Evolutionary conservation across 2,797 vertebrate genomes (phyloP).

Genomic region (Manis pentadactyla): DNA sequence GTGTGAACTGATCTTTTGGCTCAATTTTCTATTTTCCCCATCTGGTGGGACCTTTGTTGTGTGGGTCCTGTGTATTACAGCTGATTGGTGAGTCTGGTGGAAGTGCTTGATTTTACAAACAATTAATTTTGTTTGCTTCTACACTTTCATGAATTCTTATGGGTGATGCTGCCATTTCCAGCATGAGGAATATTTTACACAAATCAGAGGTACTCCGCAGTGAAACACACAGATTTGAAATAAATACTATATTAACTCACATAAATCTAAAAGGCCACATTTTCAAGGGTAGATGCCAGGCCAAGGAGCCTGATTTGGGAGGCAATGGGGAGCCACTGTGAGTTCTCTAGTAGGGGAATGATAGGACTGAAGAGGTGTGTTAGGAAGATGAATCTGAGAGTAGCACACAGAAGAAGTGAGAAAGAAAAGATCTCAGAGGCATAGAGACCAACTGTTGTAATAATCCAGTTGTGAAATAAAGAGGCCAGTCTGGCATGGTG

Average conservation of each 20-base stretch:
- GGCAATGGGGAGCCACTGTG: not conserved
- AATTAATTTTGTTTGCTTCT: slow-evolving; percentile 46
- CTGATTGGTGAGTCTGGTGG: not conserved
- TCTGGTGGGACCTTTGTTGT: not conserved
- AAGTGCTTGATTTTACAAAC: not conserved
- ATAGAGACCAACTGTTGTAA: not conserved
- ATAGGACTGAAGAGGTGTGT: not conserved
- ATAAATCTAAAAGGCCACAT: slow-evolving; percentile 49
- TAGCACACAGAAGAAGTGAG: slow-evolving; percentile 1
- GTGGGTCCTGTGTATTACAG: not conserved
- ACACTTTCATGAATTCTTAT: not conserved
- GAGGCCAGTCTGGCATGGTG: not conserved
- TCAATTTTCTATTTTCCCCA: not conserved
- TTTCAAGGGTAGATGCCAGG: slow-evolving; percentile 14
- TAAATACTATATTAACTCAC: slow-evolving; percentile 20
- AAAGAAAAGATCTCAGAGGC: slow-evolving; percentile 59
- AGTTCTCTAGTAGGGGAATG: not conserved
- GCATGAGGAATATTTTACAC: slow-evolving; percentile 13
- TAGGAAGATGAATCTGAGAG: slow-evolving; percentile 55
- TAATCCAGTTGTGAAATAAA: slow-evolving; percentile 37
- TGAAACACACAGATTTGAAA: slow-evolving; percentile 27
- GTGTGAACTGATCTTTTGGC: not conserved
- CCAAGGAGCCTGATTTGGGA: slow-evolving; percentile 5
- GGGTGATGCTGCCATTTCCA: slow-evolving; percentile 34
- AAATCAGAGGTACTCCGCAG: slow-evolving; percentile 5